These are phyloP conservation scores for Drosophila tanythrix DNA, from an alignment of 2,888 invertebrate genomes.

Conservation along the genomic window DNA sequence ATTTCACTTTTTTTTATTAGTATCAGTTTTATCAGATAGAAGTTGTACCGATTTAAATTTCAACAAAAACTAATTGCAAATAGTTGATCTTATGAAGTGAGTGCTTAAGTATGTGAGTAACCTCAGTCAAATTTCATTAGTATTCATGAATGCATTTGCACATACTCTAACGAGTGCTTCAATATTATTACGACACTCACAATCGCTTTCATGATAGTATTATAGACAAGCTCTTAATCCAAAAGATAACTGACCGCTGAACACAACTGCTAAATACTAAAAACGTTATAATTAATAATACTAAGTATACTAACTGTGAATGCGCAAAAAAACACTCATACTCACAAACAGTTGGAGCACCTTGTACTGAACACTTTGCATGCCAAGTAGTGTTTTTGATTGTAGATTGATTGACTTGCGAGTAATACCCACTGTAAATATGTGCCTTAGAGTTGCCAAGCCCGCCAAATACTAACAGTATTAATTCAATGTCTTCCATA, in stretches of 20 bases:
- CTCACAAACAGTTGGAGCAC: slow-evolving; percentile 43
- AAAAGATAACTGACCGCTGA: slow-evolving; percentile 8
- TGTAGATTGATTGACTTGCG: slow-evolving; percentile 34
- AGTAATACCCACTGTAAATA: slow-evolving; percentile 42
- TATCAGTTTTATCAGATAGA: neutral
- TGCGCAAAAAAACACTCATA: slow-evolving; percentile 22
- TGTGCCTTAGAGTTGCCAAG: slow-evolving; percentile 26
- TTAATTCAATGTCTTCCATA: slow-evolving; percentile 61
- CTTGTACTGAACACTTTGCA: slow-evolving; percentile 47
- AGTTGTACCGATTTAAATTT: neutral
- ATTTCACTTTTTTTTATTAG: neutral
- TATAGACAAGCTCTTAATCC: neutral
- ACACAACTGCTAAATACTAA: slow-evolving; percentile 8
- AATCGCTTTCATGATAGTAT: slow-evolving; percentile 7
- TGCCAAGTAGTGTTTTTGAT: slow-evolving; percentile 33
- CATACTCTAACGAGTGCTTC: neutral
- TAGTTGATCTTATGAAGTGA: neutral
- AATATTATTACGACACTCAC: neutral
- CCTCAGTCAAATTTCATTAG: neutral
- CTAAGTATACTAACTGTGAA: slow-evolving; percentile 37
- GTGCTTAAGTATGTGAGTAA: neutral
- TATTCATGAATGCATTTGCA: neutral
- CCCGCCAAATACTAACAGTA: slow-evolving; percentile 45
- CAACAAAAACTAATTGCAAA: neutral
- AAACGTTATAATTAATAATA: slow-evolving; percentile 7